Percentiles rank a stretch among this genome's conserved stretches.
phyloP scores from a whole-genome alignment of 1,140 invertebrate species.

The Zeugodacus cucurbitae region DNA sequence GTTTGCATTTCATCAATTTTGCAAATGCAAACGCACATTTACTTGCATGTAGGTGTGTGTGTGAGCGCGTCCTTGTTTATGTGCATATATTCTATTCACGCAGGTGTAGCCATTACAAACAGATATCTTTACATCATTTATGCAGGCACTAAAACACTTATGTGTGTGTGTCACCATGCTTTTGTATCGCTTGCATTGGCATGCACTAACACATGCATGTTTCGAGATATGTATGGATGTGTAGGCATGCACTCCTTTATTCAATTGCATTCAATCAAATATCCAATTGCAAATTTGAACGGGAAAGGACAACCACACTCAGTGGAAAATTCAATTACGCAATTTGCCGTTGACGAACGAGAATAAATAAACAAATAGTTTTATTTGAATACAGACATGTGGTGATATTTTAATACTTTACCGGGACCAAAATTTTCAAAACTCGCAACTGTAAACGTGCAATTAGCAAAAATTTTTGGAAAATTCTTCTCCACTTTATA shows the following conservation, averaged over 20 bases:
- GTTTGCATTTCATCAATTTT: constrained; percentile 31
- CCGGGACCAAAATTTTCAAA: too few relatives aligned
- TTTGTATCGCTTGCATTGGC: too few relatives aligned
- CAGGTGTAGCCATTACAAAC: not conserved
- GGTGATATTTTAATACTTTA: too few relatives aligned
- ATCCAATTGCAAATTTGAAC: not conserved
- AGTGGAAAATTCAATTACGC: not conserved
- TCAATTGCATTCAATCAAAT: not conserved
- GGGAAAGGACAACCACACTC: not conserved
- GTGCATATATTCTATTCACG: not conserved
- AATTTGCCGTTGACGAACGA: too few relatives aligned
- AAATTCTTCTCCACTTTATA: too few relatives aligned
- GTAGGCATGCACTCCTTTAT: not conserved
- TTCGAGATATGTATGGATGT: not conserved
- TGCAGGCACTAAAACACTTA: not conserved
- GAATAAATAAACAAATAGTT: too few relatives aligned
- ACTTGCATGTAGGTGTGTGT: not conserved
- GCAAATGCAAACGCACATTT: not conserved
- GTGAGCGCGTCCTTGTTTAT: not conserved
- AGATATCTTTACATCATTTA: not conserved
- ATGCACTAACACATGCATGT: too few relatives aligned
- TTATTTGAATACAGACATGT: too few relatives aligned
- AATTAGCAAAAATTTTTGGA: too few relatives aligned
- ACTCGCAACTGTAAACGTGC: too few relatives aligned
- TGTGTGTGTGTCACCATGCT: not conserved